Conservation (phyloP, 1,140 invertebrate species). For the Triops cancriformis region DNA sequence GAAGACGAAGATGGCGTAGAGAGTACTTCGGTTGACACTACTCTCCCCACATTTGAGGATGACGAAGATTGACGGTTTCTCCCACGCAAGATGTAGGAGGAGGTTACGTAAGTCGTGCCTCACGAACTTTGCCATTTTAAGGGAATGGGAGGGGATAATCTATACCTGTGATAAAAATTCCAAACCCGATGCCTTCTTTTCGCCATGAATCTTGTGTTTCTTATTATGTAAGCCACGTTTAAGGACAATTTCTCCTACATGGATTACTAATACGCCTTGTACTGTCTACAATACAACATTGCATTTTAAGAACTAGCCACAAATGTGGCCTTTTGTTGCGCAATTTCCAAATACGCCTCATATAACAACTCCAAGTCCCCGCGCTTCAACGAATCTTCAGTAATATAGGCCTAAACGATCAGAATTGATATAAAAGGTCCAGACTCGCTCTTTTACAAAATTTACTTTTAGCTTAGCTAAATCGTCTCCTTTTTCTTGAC, state of each 20-base stretch:
- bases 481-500: conserved; percentile 35
- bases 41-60: background rate
- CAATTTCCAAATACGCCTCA: conserved; percentile 53
- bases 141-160: background rate
- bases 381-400: conserved; percentile 49
- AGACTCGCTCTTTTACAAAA: conserved; percentile 35
- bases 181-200: background rate
- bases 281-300: conserved; percentile 3
- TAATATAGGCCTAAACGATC: conserved; percentile 43
- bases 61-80: background rate
- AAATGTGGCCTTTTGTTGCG: conserved; percentile 40
- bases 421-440: background rate
- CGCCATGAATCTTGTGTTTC: background rate
- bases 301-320: background rate
- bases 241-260: background rate
- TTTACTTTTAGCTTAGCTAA: conserved; percentile 46
- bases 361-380: conserved; percentile 53
- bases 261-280: conserved; percentile 7
- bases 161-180: conserved; percentile 11
- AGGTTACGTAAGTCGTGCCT: background rate
- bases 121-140: background rate
- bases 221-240: background rate
- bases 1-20: background rate
- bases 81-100: background rate
- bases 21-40: background rate